Evolutionary conservation across 2,113 vertebrate species (phyloP).

Genomic region (Oceanites oceanicus): DNA sequence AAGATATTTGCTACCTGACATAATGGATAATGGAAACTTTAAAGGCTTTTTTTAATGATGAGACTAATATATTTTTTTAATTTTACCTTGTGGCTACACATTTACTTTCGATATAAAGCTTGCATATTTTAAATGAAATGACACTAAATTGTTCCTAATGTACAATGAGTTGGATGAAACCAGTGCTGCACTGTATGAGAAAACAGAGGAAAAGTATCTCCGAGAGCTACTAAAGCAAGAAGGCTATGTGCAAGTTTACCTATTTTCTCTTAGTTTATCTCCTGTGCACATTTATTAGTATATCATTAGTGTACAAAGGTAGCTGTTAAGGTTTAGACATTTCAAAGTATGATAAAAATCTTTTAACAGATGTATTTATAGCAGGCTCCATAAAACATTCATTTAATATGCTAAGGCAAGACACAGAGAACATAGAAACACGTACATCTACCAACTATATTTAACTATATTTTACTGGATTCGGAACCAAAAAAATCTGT

Average conservation of each 20-base stretch:
- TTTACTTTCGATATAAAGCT: constrained; percentile 43
- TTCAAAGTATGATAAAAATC: neutral
- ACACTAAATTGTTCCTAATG: constrained; percentile 56
- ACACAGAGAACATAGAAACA: neutral
- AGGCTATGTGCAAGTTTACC: neutral
- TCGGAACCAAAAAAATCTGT: constrained; percentile 53
- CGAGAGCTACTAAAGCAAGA: constrained; percentile 7
- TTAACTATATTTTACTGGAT: constrained; percentile 47
- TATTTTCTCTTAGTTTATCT: neutral
- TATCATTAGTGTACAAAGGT: neutral
- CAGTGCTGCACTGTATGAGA: neutral
- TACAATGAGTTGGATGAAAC: constrained; percentile 41
- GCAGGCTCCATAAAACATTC: constrained; percentile 1
- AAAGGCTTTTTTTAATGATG: constrained; percentile 74
- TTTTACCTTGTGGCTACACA: constrained; percentile 69
- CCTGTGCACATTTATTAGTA: neutral
- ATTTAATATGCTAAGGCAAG: constrained; percentile 35
- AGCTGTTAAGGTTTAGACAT: neutral
- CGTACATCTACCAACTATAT: neutral
- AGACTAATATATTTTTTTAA: constrained; percentile 69
- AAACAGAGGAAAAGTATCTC: constrained; percentile 24
- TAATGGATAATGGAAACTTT: constrained; percentile 85
- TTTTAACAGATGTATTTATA: constrained; percentile 46
- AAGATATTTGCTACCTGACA: constrained; percentile 89
- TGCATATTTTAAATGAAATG: constrained; percentile 62